These are phyloP conservation scores for Bombus vancouverensis DNA, from an alignment of 1,140 invertebrate species.

Conservation along the genomic window DNA sequence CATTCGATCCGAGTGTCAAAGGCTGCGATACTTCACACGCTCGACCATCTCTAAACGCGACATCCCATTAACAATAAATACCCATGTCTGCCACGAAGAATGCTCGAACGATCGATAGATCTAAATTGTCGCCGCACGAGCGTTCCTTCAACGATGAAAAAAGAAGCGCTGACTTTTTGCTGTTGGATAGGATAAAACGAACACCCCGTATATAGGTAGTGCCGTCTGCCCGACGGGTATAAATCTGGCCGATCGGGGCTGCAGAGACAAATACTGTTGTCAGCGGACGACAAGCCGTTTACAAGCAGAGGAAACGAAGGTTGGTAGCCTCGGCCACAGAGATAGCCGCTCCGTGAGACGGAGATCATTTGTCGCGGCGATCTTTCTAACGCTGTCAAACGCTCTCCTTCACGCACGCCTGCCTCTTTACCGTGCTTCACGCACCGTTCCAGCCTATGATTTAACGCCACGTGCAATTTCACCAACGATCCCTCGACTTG, in stretches of 20 bases:
- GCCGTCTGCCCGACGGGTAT: not conserved
- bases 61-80: too few relatives aligned
- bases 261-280: constrained; percentile 52
- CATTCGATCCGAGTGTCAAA: too few relatives aligned
- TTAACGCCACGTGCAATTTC: constrained; percentile 22
- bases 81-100: too few relatives aligned
- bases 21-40: too few relatives aligned
- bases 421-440: not conserved
- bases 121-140: not conserved
- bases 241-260: constrained; percentile 34
- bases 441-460: constrained; percentile 14
- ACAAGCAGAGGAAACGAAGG: constrained; percentile 36
- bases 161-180: not conserved
- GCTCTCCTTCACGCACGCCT: constrained; percentile 20
- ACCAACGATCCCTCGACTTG: constrained; percentile 3
- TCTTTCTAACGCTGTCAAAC: constrained; percentile 51
- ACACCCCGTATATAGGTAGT: not conserved
- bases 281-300: constrained; percentile 49
- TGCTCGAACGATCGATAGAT: too few relatives aligned
- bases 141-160: not conserved
- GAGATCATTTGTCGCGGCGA: constrained; percentile 44
- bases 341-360: constrained; percentile 6
- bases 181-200: not conserved
- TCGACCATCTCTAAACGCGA: too few relatives aligned
- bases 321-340: constrained; percentile 34